Base-by-base conservation (phyloP, 2,797 vertebrate species). In the Erpetoichthys calabaricus region DNA sequence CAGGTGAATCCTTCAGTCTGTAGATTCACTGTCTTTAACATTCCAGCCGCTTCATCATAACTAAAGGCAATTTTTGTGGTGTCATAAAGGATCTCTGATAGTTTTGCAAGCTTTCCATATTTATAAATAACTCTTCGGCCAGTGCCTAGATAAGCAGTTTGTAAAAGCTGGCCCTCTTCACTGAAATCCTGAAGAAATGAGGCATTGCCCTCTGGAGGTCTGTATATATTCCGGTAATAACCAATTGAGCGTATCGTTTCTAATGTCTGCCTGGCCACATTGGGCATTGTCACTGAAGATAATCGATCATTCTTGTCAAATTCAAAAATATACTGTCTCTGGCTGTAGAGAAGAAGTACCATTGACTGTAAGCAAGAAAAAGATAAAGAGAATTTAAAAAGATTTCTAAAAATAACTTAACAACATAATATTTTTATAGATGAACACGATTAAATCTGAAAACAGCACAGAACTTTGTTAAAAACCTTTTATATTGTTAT, bases 271-370 rank as follows among this genome's bases (percentile, higher is more conserved):
- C 93, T 86, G 8, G 94, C 96, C 63, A 98, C 93, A 0, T 97
- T 99, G 70, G 96, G 96, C 96, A 99, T 99, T 1, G 95, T 99
- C 69, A 99, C 95, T 0, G 95, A 97, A 3, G 89, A 94, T 4
- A 99, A 84, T 1, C 89, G 84, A 70, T 98, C 89, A 0, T 97
- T 98, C 80, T 94, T 95, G 77, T 99, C 96, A 49, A 99, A 99
- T 68, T 99, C 92, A 47, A 99, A 99, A 78, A 99, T 98, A 62
- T 98, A 99, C 66, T 98, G 96, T 61, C 94, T 81, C 75, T 99
- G 95, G 76, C 94, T 99, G 72, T 92, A 91, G 51, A 99, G 94
- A 5, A 98, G 88, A 56, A 99, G 78, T 45, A 99, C 93, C 92
- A 97, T 96, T 57, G 96, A 98, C 96, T 99, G 77, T 45, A 61